Evolutionary conservation across 2,888 invertebrate genomes (phyloP).

Genomic region (Apotomis turbidana): DNA sequence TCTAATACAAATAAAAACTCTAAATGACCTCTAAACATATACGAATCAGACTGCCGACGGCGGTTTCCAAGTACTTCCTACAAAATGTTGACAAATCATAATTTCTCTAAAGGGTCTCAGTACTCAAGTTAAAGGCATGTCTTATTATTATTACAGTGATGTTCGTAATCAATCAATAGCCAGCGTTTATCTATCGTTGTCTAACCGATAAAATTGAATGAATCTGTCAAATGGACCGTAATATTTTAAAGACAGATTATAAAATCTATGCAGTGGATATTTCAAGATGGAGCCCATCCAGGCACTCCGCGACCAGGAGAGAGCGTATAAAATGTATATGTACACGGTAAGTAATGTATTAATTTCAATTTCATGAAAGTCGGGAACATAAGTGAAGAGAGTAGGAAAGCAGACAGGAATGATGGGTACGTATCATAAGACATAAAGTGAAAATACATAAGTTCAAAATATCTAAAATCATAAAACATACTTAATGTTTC

Average conservation of each 20-base stretch:
- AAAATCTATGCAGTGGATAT: slow-evolving; percentile 51
- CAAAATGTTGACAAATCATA: slow-evolving; percentile 3
- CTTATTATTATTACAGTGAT: slow-evolving; percentile 16
- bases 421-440: no score
- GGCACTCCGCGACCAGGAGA: slow-evolving; percentile 68
- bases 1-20: slow-evolving; percentile 5
- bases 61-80: not conserved
- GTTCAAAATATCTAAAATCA: no score
- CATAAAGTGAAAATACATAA: no score
- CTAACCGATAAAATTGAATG: slow-evolving; percentile 41
- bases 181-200: slow-evolving; percentile 11
- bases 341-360: slow-evolving; percentile 69
- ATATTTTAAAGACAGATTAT: slow-evolving; percentile 56
- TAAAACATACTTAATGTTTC: no score
- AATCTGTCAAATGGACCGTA: slow-evolving; percentile 69
- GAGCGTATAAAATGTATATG: slow-evolving; percentile 76
- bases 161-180: slow-evolving; percentile 19
- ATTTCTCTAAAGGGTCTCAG: not conserved
- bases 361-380: slow-evolving; percentile 4
- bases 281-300: slow-evolving; percentile 72
- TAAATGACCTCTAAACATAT: not conserved
- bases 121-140: slow-evolving; percentile 35
- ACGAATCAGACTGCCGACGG: slow-evolving; percentile 8
- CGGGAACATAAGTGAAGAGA: not conserved
- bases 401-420: not conserved